Evolutionary conservation across 2,113 vertebrate species (phyloP).

Genomic region (Neodon shergylaensis): DNA sequence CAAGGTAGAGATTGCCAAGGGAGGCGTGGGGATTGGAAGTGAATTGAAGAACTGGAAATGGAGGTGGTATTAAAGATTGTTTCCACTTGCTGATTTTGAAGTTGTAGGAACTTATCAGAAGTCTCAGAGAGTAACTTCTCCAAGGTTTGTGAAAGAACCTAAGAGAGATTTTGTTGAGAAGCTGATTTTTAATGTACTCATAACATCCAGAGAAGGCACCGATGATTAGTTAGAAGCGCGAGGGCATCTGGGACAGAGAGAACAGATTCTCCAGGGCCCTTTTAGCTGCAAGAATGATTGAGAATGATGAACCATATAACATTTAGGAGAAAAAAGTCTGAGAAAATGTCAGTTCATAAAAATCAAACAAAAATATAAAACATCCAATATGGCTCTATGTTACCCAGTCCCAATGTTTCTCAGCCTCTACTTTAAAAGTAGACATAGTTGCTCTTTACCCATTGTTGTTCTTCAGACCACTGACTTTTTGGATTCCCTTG

Average conservation of each 20-base stretch:
- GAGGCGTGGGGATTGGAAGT: background rate
- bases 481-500: background rate
- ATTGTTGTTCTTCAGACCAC: background rate
- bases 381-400: background rate
- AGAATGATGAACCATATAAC: rapidly evolving
- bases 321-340: background rate
- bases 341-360: background rate
- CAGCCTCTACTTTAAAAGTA: background rate
- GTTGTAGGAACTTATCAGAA: background rate
- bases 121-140: background rate
- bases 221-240: background rate
- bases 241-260: background rate
- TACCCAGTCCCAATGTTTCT: background rate
- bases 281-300: background rate
- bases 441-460: background rate
- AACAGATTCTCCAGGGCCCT: background rate
- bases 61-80: background rate
- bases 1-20: background rate
- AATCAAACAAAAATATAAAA: background rate
- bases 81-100: background rate
- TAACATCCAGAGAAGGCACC: background rate
- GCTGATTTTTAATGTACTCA: background rate
- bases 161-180: background rate
- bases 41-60: background rate
- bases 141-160: background rate